phyloP scores from a whole-genome alignment of 2,888 invertebrate genomes.

The Rhabditoides inermis region DNA sequence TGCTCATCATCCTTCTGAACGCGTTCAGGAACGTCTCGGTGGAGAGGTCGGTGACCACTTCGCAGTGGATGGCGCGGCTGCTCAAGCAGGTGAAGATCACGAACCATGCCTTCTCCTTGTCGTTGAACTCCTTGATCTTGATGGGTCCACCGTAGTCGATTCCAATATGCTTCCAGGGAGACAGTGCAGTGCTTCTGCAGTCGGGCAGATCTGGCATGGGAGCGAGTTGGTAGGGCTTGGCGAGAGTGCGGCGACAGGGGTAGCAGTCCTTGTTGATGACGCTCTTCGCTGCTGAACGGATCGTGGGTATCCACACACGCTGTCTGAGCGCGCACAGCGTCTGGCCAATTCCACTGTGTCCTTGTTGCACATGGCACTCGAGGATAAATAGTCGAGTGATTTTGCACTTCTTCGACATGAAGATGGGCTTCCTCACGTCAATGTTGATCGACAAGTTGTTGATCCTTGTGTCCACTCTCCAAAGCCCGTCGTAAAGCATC shows the following conservation, averaged over 20 bases:
- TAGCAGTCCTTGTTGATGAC: neutral
- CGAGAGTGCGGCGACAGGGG: neutral
- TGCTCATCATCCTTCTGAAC: constrained; percentile 9
- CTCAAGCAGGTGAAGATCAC: constrained; percentile 9
- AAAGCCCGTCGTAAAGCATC: too few relatives aligned
- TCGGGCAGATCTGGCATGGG: neutral
- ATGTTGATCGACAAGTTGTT: neutral
- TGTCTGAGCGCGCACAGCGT: neutral
- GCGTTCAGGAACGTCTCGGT: constrained; percentile 6
- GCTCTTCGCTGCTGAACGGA: neutral
- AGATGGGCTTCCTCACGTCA: neutral
- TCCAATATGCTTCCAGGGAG: neutral
- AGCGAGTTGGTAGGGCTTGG: neutral
- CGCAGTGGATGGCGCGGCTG: constrained; percentile 13
- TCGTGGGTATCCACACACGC: constrained; percentile 2
- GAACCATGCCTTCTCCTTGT: constrained; percentile 7
- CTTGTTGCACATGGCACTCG: neutral
- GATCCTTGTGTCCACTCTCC: neutral
- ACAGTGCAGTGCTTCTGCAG: neutral
- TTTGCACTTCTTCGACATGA: neutral
- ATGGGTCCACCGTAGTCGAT: constrained; percentile 5
- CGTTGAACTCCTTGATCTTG: neutral
- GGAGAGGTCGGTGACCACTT: constrained; percentile 5
- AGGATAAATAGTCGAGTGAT: constrained; percentile 3
- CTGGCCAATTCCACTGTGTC: neutral